Evolutionary conservation across 2,888 invertebrate species (phyloP).

Genomic region (Calameuta idolon): DNA sequence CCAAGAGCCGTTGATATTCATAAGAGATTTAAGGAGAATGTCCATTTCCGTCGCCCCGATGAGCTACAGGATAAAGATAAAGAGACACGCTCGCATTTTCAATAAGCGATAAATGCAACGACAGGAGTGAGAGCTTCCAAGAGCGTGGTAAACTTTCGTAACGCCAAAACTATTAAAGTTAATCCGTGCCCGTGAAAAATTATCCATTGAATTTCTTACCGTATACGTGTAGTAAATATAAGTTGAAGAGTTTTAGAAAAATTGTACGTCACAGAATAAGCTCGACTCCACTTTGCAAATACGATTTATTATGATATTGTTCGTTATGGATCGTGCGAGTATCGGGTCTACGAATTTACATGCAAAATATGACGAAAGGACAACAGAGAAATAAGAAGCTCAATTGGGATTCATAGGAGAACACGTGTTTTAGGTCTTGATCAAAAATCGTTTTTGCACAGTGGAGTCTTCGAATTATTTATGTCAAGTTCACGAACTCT

Average conservation of each 20-base stretch:
- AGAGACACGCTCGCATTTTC: not conserved
- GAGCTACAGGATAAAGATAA: not conserved
- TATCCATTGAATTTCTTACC: not conserved
- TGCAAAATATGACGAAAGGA: not conserved
- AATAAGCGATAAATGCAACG: not conserved
- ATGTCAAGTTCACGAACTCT: not conserved
- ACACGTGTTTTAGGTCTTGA: not conserved
- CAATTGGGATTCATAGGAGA: not conserved
- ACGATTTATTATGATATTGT: too few species aligned
- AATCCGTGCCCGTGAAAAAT: not conserved
- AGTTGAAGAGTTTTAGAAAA: not conserved
- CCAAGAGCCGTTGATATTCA: slow-evolving; percentile 38
- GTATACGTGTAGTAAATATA: not conserved
- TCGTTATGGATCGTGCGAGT: too few species aligned
- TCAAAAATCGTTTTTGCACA: not conserved
- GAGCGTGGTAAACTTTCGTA: not conserved
- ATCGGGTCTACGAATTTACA: too few species aligned
- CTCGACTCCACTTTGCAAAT: not conserved
- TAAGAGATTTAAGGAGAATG: slow-evolving; percentile 36
- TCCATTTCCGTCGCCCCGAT: slow-evolving; percentile 17
- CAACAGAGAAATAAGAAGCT: not conserved
- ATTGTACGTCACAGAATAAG: not conserved
- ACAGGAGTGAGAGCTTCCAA: not conserved
- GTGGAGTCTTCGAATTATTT: not conserved
- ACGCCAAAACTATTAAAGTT: not conserved